Conservation (phyloP, 2,888 invertebrate species). For the Biston stratarius region DNA sequence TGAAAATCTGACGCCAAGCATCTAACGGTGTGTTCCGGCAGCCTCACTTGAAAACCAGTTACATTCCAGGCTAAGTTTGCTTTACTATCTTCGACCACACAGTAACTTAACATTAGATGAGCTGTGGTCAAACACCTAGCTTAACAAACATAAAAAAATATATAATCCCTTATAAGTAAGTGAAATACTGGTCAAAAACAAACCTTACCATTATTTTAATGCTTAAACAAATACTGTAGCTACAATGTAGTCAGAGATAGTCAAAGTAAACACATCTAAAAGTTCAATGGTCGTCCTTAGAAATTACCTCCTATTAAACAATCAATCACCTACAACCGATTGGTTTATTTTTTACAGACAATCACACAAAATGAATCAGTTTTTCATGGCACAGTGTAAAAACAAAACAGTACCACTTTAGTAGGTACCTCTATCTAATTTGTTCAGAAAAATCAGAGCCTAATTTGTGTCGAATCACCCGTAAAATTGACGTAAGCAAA, state of each 20-base stretch:
- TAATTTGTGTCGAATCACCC: constrained; percentile 75
- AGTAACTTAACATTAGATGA: no score
- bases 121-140: no score
- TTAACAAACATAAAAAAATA: no score
- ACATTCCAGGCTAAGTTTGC: no score
- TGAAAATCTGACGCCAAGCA: no score
- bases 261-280: neutral
- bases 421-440: no score
- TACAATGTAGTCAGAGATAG: neutral
- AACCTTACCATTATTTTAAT: no score
- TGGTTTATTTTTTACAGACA: constrained; percentile 26
- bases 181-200: neutral
- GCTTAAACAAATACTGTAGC: no score
- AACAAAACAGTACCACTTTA: constrained; percentile 37
- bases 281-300: neutral
- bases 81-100: no score
- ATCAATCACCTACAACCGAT: constrained; percentile 17
- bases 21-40: no score
- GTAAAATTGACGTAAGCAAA: constrained; percentile 75
- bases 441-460: constrained; percentile 1
- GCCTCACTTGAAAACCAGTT: no score
- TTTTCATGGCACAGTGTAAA: constrained; percentile 38
- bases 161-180: no score
- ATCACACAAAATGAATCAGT: constrained; percentile 36
- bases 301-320: neutral